A percentile compares a stretch with the other conserved stretches of the same genome.
Conservation (phyloP, 2,113 vertebrate species). For the Odontesthes bonariensis region DNA sequence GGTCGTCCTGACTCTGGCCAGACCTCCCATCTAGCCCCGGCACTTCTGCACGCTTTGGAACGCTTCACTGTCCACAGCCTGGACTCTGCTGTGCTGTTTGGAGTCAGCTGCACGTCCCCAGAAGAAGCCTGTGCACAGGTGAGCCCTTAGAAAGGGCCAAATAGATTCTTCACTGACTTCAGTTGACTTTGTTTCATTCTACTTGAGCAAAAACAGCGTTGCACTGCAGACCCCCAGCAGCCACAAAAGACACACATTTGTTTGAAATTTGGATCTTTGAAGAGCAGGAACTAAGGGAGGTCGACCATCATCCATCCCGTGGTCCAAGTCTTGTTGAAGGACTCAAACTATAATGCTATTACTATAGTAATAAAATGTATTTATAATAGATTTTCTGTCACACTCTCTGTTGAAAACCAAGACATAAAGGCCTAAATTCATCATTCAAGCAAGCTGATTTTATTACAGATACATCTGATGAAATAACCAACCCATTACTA, state of each 20-base stretch:
- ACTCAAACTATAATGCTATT: too few species aligned
- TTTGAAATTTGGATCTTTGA: too few species aligned
- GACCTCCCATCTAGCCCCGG: slow-evolving; percentile 90
- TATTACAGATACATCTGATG: background rate
- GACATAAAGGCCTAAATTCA: background rate
- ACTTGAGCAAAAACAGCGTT: background rate
- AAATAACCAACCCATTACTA: background rate
- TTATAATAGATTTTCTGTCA: too few species aligned
- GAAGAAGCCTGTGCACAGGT: slow-evolving; percentile 92
- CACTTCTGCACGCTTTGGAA: slow-evolving; percentile 90
- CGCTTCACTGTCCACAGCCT: slow-evolving; percentile 88
- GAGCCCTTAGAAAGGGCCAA: slow-evolving; percentile 9
- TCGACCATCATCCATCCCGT: too few species aligned
- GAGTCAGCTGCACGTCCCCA: slow-evolving; percentile 81
- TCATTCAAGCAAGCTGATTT: background rate
- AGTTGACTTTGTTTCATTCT: background rate
- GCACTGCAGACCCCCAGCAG: background rate
- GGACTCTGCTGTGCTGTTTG: slow-evolving; percentile 87
- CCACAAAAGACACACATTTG: background rate
- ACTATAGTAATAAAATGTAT: too few species aligned
- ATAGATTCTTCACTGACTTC: too few species aligned
- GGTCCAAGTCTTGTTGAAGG: too few species aligned
- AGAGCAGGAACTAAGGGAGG: too few species aligned
- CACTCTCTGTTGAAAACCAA: too few species aligned
- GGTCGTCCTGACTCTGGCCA: slow-evolving; percentile 88